Percentiles rank a stretch among this genome's conserved stretches.
These are phyloP conservation scores for Cryptops parisi DNA, from an alignment of 2,888 invertebrate species.

Conservation along the genomic window DNA sequence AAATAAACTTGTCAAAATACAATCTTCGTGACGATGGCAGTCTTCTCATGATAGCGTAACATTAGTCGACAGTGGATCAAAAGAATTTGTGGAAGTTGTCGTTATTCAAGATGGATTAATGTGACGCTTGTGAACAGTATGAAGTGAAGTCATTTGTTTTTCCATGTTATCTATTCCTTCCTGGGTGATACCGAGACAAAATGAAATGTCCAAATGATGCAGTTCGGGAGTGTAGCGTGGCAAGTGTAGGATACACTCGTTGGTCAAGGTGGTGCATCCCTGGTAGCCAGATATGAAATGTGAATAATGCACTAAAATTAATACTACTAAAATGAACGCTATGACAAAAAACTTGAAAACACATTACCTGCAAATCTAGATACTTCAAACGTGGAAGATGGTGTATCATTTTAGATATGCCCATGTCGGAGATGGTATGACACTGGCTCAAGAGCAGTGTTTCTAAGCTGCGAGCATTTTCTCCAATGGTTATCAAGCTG, in stretches of 20 bases:
- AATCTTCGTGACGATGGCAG: too few species aligned
- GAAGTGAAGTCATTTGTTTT: slow-evolving; percentile 20
- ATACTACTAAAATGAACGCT: slow-evolving; percentile 1
- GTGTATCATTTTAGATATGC: slow-evolving; percentile 36
- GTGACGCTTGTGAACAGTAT: slow-evolving; percentile 23
- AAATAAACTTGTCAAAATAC: too few species aligned
- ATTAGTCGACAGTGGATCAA: too few species aligned
- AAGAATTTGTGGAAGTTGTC: too few species aligned
- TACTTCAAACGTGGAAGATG: slow-evolving; percentile 40
- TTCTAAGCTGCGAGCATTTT: slow-evolving; percentile 54
- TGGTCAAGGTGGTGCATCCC: slow-evolving; percentile 47
- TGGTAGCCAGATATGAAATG: slow-evolving; percentile 30
- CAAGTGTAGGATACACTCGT: slow-evolving; percentile 41
- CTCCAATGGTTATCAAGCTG: slow-evolving; percentile 47
- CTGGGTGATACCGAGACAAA: slow-evolving; percentile 27
- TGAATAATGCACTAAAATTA: slow-evolving; percentile 1
- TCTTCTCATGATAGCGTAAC: too few species aligned
- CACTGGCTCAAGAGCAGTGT: slow-evolving; percentile 50
- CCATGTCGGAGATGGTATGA: slow-evolving; percentile 50
- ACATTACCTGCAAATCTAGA: slow-evolving; percentile 42
- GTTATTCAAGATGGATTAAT: slow-evolving; percentile 9
- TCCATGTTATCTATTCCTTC: slow-evolving; percentile 26
- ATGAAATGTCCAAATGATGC: slow-evolving; percentile 42
- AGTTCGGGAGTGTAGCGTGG: slow-evolving; percentile 38
- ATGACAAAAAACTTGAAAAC: not conserved